These are phyloP conservation scores for Sycophila sp. DNA, from an alignment of 1,140 invertebrate species.

Conservation along the genomic window DNA sequence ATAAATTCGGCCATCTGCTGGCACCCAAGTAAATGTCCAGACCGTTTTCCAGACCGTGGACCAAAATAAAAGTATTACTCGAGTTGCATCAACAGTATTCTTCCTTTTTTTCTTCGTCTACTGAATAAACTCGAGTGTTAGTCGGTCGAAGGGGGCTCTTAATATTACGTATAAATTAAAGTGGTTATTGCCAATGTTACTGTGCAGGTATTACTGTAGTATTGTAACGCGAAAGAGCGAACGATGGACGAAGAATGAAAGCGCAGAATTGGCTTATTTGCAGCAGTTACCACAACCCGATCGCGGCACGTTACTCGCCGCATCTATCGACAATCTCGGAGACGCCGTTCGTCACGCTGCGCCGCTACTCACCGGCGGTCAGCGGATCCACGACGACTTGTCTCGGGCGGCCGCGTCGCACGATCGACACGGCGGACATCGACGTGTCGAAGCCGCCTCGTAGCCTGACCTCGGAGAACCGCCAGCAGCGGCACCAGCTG, in stretches of 20 bases:
- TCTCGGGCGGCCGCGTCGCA: constrained; percentile 63
- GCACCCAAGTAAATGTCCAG: too few species aligned
- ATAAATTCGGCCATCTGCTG: too few species aligned
- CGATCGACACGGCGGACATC: constrained; percentile 85
- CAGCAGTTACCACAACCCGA: constrained; percentile 62
- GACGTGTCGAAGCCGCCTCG: constrained; percentile 74
- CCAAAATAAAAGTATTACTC: too few species aligned
- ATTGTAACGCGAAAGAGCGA: background rate
- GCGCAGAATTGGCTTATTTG: constrained; percentile 35
- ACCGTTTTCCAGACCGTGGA: too few species aligned
- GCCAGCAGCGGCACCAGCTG: constrained; percentile 44
- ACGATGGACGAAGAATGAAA: background rate
- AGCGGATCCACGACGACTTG: background rate
- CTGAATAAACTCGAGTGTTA: too few species aligned
- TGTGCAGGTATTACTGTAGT: too few species aligned
- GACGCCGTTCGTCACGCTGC: constrained; percentile 57
- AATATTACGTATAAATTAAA: too few species aligned
- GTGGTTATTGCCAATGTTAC: too few species aligned
- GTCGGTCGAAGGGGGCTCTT: too few species aligned
- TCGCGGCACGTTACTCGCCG: constrained; percentile 72
- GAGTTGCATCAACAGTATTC: too few species aligned
- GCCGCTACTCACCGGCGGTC: constrained; percentile 48
- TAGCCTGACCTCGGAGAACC: constrained; percentile 51
- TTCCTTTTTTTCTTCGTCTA: too few species aligned
- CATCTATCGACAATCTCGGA: constrained; percentile 80